A percentile compares a stretch with the other conserved stretches of the same genome.
phyloP scores from a whole-genome alignment of 2,888 invertebrate species.

The Therioaphis trifolii region DNA sequence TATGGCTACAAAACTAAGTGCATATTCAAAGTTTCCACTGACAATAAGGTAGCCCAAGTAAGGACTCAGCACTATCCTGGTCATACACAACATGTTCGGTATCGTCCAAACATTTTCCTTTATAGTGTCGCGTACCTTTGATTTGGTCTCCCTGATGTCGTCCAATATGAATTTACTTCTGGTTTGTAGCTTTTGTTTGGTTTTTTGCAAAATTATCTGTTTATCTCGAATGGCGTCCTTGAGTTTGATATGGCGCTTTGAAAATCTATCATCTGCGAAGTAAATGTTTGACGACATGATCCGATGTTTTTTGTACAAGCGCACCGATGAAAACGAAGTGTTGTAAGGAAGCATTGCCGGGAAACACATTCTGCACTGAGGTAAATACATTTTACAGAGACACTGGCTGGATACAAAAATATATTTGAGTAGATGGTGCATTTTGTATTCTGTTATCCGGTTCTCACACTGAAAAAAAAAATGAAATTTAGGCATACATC shows the following conservation, averaged over 20 bases:
- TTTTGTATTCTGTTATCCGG: slow-evolving; percentile 6
- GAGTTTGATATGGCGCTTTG: slow-evolving; percentile 32
- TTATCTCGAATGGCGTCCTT: slow-evolving; percentile 75
- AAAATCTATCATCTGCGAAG: slow-evolving; percentile 45
- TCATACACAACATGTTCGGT: slow-evolving; percentile 89
- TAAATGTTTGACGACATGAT: slow-evolving; percentile 35
- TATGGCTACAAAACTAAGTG: slow-evolving; percentile 82
- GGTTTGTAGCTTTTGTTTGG: slow-evolving; percentile 73
- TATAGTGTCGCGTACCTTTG: slow-evolving; percentile 78
- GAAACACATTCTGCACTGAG: slow-evolving; percentile 53
- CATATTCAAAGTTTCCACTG: slow-evolving; percentile 80
- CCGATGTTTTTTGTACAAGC: slow-evolving; percentile 41
- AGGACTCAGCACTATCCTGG: slow-evolving; percentile 87
- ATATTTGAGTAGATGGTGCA: slow-evolving; percentile 37
- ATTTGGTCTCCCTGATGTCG: slow-evolving; percentile 79
- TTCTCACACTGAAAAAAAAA: slow-evolving; percentile 23
- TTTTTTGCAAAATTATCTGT: slow-evolving; percentile 74
- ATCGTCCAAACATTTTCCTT: slow-evolving; percentile 93
- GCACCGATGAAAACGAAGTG: slow-evolving; percentile 21
- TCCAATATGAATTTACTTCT: slow-evolving; percentile 76
- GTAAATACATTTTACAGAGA: slow-evolving; percentile 47
- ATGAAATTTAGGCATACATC: background rate
- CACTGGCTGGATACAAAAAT: slow-evolving; percentile 22
- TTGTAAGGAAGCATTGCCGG: slow-evolving; percentile 27
- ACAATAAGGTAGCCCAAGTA: slow-evolving; percentile 90